These are phyloP conservation scores for Idaea straminata DNA, from an alignment of 2,888 invertebrate species.

Conservation along the genomic window DNA sequence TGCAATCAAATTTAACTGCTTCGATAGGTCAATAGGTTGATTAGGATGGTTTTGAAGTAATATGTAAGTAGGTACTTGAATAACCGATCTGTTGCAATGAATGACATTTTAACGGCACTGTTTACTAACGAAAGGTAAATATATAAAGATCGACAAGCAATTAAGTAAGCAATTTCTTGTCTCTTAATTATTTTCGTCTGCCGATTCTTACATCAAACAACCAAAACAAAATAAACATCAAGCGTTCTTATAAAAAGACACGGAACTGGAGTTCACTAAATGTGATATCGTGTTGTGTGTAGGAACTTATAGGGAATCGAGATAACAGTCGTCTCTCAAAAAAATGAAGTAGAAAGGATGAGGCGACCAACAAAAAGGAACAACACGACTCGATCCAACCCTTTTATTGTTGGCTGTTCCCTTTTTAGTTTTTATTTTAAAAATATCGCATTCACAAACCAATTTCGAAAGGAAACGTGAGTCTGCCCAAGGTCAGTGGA, in stretches of 20 bases:
- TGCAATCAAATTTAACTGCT: background rate
- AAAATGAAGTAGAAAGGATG: conserved; percentile 59
- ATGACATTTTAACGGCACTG: background rate
- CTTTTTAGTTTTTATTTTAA: conserved; percentile 77
- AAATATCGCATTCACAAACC: conserved; percentile 78
- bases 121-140: background rate
- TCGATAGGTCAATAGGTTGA: background rate
- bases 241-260: background rate
- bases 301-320: background rate
- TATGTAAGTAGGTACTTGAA: background rate
- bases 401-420: conserved; percentile 66
- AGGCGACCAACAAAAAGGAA: conserved; percentile 62
- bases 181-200: background rate
- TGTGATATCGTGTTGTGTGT: background rate
- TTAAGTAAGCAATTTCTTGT: too few species aligned
- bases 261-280: background rate
- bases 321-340: conserved; percentile 38
- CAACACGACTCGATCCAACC: conserved; percentile 63
- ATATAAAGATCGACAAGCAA: too few species aligned
- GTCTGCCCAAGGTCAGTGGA: conserved; percentile 72
- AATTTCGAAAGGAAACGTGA: conserved; percentile 80
- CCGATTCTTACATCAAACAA: background rate
- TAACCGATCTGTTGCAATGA: background rate
- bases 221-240: background rate
- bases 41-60: background rate